Conservation (phyloP, 2,113 vertebrate genomes). For the Chaenogobius annularis region DNA sequence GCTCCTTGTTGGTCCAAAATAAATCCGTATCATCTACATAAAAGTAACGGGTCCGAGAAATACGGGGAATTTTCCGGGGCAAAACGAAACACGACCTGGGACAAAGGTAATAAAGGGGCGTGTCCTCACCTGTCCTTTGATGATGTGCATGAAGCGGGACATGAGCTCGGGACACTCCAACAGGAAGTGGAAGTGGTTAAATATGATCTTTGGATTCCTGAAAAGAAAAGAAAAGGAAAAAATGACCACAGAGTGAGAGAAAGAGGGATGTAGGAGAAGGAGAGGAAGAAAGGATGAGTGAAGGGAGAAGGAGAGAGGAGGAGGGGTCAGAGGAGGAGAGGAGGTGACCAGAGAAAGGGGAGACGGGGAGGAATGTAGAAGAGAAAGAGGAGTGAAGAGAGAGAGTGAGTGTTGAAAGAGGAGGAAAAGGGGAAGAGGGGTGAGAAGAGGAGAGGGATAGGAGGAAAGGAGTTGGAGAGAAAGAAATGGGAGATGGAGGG, state of each 20-base stretch:
- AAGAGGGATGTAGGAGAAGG: not conserved
- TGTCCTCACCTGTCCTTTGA: constrained; percentile 91
- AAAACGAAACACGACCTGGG: no score
- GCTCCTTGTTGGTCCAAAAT: no score
- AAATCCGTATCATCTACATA: no score
- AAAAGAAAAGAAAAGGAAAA: constrained; percentile 32
- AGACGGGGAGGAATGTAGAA: no score
- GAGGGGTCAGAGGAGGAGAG: no score
- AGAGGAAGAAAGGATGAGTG: not conserved
- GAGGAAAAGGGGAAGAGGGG: no score
- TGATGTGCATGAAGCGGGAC: constrained; percentile 99
- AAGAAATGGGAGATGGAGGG: not conserved
- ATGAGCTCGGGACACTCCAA: constrained; percentile 97
- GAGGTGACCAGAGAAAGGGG: no score
- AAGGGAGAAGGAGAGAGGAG: not conserved
- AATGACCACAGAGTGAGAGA: not conserved
- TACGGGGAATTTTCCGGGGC: no score
- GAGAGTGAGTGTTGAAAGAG: not conserved
- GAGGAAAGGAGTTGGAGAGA: not conserved
- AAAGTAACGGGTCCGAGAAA: no score
- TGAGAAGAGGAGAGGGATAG: not conserved
- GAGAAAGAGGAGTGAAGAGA: not conserved
- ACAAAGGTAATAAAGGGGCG: no score
- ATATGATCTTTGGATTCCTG: constrained; percentile 98
- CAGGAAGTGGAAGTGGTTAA: constrained; percentile 98